These are phyloP conservation scores for Aleiodes testaceus DNA, from an alignment of 2,888 invertebrate genomes.

Conservation along the genomic window DNA sequence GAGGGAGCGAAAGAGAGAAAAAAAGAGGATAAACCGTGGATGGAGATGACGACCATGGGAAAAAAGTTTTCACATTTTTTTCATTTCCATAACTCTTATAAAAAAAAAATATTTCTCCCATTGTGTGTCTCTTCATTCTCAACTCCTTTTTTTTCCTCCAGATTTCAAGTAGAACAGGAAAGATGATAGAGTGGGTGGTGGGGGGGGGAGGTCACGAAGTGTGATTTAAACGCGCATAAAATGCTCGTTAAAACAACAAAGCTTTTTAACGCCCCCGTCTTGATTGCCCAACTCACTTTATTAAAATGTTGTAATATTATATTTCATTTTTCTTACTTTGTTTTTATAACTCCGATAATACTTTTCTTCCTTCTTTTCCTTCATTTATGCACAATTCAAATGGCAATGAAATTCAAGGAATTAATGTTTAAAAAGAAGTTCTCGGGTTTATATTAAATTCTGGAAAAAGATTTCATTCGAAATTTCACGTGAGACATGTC, in stretches of 20 bases:
- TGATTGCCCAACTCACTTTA: conserved; percentile 72
- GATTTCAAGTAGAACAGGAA: conserved; percentile 29
- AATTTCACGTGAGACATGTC: conserved; percentile 14
- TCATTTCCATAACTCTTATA: conserved; percentile 66
- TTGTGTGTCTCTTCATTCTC: conserved; percentile 38
- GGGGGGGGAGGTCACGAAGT: conserved; percentile 56
- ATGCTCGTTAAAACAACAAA: conserved; percentile 71
- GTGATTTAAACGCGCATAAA: conserved; percentile 72
- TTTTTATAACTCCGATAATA: background rate
- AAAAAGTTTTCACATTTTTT: conserved; percentile 70
- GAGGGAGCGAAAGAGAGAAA: conserved; percentile 49
- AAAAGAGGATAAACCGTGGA: conserved; percentile 46
- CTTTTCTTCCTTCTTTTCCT: conserved; percentile 34
- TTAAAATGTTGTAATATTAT: conserved; percentile 70
- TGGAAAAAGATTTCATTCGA: background rate
- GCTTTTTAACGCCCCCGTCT: conserved; percentile 68
- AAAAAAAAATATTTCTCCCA: conserved; percentile 68
- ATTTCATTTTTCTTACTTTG: conserved; percentile 52
- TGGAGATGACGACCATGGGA: conserved; percentile 42
- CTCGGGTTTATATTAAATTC: background rate
- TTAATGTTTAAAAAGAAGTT: no score
- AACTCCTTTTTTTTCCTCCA: conserved; percentile 43
- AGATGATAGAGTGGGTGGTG: background rate
- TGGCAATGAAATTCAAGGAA: no score
- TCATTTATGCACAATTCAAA: background rate